Conservation (phyloP, 2,888 invertebrate genomes). For the Sycophila texana region DNA sequence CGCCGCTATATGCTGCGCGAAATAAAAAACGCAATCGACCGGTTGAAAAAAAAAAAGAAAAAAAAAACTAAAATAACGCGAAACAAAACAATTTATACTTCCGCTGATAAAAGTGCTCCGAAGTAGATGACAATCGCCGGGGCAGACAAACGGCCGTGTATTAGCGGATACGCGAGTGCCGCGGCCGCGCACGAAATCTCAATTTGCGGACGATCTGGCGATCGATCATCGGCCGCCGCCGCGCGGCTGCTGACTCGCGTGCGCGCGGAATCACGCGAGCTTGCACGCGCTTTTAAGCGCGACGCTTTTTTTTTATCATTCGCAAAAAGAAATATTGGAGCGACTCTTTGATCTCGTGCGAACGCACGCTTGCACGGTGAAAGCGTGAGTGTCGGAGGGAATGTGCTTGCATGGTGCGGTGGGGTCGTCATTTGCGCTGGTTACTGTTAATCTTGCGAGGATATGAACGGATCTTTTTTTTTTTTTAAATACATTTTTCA, state of each 20-base stretch:
- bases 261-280: not conserved
- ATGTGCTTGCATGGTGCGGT: too few species aligned
- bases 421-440: too few species aligned
- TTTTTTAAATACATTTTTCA: too few species aligned
- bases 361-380: too few species aligned
- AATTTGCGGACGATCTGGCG: slow-evolving; percentile 20
- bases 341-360: not conserved
- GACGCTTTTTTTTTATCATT: not conserved
- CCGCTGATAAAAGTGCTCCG: slow-evolving; percentile 36
- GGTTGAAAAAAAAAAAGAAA: not conserved
- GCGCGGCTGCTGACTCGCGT: not conserved
- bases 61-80: not conserved
- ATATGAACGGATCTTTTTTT: too few species aligned
- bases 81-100: slow-evolving; percentile 32
- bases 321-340: not conserved
- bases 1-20: not conserved
- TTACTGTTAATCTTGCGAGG: too few species aligned
- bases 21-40: not conserved
- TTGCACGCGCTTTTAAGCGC: not conserved
- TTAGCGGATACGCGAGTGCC: not conserved
- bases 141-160: slow-evolving; percentile 15
- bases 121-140: slow-evolving; percentile 41
- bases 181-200: slow-evolving; percentile 34
- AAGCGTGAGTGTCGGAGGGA: too few species aligned
- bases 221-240: slow-evolving; percentile 34